Percentiles rank a stretch among this genome's conserved stretches.
Conservation (phyloP, 2,797 vertebrate species). For the Pempheris klunzingeri region DNA sequence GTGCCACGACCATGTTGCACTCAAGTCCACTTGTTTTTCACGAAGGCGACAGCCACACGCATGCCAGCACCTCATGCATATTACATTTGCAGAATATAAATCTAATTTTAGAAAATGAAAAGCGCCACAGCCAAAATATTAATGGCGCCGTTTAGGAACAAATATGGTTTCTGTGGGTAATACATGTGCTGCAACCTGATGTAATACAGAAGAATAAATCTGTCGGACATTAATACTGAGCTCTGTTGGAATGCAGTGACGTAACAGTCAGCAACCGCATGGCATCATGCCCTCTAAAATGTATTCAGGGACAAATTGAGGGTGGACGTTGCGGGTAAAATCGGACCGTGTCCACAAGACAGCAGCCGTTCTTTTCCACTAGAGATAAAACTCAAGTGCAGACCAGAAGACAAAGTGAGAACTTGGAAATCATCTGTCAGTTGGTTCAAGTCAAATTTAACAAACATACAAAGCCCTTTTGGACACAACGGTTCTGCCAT, state of each 20-base stretch:
- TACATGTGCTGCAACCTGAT: neutral
- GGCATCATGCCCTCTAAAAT: neutral
- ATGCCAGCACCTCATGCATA: constrained; percentile 7
- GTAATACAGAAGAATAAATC: neutral
- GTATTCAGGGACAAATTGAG: neutral
- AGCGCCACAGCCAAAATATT: neutral
- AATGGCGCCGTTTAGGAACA: neutral
- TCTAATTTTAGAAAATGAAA: constrained; percentile 7
- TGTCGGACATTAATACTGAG: neutral
- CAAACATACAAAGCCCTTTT: neutral
- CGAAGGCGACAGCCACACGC: neutral
- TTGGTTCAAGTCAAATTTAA: neutral
- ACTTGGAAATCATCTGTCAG: neutral
- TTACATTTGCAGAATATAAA: neutral
- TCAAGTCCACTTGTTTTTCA: neutral
- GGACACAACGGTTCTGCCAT: neutral
- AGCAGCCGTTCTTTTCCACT: neutral
- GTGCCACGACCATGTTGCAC: neutral
- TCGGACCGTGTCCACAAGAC: neutral
- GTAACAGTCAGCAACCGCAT: neutral
- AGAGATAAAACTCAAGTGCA: neutral
- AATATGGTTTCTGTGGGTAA: neutral
- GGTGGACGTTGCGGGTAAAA: too few species aligned
- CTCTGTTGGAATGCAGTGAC: neutral
- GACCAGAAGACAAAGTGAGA: neutral